phyloP scores from a whole-genome alignment of 1,140 invertebrate species.

The Magallana ariakensis region DNA sequence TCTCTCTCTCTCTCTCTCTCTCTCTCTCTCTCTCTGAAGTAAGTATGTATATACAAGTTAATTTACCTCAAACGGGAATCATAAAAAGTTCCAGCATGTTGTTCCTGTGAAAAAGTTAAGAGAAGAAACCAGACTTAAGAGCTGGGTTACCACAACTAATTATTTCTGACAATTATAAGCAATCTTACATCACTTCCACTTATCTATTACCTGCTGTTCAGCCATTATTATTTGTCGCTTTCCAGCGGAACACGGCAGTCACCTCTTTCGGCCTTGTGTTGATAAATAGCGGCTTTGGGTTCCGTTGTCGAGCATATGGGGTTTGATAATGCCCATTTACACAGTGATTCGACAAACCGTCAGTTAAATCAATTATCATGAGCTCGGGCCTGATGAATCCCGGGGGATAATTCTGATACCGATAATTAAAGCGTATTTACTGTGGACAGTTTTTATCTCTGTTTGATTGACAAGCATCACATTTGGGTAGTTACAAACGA shows the following conservation, averaged over 20 bases:
- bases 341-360: constrained; percentile 2
- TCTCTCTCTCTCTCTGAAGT: too few relatives aligned
- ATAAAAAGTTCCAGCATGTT: too few relatives aligned
- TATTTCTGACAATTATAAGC: constrained; percentile 29
- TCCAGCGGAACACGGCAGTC: constrained; percentile 21
- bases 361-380: constrained; percentile 30
- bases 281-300: constrained; percentile 33
- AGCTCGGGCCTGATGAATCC: neutral
- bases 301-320: constrained; percentile 31
- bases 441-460: too few relatives aligned
- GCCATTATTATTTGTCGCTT: constrained; percentile 13
- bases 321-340: constrained; percentile 33
- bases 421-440: neutral
- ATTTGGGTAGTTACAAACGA: too few relatives aligned
- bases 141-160: neutral
- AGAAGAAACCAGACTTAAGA: too few relatives aligned
- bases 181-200: neutral
- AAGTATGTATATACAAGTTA: too few relatives aligned
- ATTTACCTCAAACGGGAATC: too few relatives aligned
- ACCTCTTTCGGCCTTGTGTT: constrained; percentile 29
- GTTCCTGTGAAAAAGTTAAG: too few relatives aligned
- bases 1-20: too few relatives aligned
- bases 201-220: constrained; percentile 28
- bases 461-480: too few relatives aligned
- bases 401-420: neutral